Base-by-base conservation (phyloP, 1,140 invertebrate species). In the Prorops nasuta region DNA sequence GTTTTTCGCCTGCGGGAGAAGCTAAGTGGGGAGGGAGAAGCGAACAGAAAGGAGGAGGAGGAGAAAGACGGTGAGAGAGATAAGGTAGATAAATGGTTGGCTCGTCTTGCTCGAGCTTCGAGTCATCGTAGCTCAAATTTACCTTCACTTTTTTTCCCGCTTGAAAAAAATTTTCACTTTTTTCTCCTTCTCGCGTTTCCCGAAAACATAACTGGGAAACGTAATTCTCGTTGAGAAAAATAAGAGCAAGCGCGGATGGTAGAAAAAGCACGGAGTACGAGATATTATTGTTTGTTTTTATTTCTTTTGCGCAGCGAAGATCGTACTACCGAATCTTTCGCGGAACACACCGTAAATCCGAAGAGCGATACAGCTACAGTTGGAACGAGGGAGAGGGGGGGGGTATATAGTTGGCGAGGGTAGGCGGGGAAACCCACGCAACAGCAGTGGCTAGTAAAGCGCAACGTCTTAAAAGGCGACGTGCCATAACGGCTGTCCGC, bases 1-100 rank as follows among this genome's bases (percentile, higher is more conserved):
- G 71, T 74, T 76, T 74, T 74, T 73, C 65, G 69, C 63, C 67
- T 64, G 53, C 60, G 63, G 64, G 62, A 54, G 44, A 51, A 15
- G 16, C 21, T 10, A 14, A 21, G 34, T 34, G 9, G 37, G 24
- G 36, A 18, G 36, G 17, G 7, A 7, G 14, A 3, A 24, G 6
- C 17, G 19, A 9, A 42, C 8, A 34, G 20, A 24, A 37, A 35
- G 42, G 51, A 46, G 38, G 37, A 17, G 41, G 46, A 43, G 49
- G 43, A 49, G 37, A 44, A 40, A 39, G 46, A 43, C 43, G 44
- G 47, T 41, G 38, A 3, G 12, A 20, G 37, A 41, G 43, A 51
- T 64, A 64, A 66, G 62, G 52, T 56, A 62, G 62, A 66, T 63
- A 63, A 64, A 64, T 57, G 58, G 58, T 49, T 46, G 44, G 34